Percentiles rank a stretch among this genome's conserved stretches.
These are phyloP conservation scores for Falco punctatus DNA, from an alignment of 2,113 vertebrate genomes.

Conservation along the genomic window DNA sequence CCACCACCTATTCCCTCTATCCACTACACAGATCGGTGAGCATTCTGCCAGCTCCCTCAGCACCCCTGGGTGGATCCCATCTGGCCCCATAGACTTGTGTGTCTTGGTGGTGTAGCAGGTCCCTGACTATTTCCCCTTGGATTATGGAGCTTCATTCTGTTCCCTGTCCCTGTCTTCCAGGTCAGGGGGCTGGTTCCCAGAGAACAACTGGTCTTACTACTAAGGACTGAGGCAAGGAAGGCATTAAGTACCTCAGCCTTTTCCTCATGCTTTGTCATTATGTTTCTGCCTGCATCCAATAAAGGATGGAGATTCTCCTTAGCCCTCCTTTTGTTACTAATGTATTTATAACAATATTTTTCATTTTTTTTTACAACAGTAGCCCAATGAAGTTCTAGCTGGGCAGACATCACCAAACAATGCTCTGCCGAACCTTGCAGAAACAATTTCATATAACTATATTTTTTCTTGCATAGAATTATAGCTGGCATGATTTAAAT, in stretches of 20 bases:
- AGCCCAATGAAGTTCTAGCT: background rate
- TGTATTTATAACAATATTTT: background rate
- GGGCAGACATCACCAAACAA: background rate
- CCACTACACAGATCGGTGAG: background rate
- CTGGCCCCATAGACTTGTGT: background rate
- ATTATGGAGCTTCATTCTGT: background rate
- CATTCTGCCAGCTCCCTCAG: background rate
- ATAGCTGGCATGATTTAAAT: background rate
- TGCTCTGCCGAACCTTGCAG: background rate
- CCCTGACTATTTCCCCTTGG: background rate
- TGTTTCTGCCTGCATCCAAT: background rate
- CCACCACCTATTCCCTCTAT: too few relatives aligned
- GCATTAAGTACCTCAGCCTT: background rate
- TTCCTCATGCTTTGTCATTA: background rate
- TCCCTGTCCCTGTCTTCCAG: background rate
- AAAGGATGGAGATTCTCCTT: background rate
- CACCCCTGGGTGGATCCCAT: background rate
- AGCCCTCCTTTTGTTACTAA: background rate
- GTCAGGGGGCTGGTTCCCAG: background rate
- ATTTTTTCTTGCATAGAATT: background rate
- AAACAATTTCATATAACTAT: background rate
- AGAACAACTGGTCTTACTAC: background rate
- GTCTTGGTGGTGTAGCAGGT: background rate
- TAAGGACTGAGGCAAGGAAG: background rate
- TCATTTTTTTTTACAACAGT: background rate